Base-by-base conservation (phyloP, 2,888 invertebrate genomes). In the Yponomeuta plumbellus region DNA sequence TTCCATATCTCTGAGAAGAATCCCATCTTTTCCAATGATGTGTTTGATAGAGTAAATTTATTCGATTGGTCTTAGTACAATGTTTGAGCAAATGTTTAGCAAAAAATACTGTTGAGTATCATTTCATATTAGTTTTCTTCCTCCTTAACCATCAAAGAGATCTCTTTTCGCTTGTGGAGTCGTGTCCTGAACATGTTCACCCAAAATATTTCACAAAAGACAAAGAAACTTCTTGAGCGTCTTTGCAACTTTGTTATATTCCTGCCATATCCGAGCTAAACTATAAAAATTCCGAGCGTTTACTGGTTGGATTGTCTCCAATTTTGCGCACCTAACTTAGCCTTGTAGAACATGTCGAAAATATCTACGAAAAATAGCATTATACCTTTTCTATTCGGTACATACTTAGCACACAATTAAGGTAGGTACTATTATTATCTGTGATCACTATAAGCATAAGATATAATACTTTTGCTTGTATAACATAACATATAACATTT, bases 211-310 rank as follows among this genome's bases (percentile, higher is more conserved):
- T 64, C 56, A 52, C 59, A 63, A 64, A 61, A 59, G 61, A 66
- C 22, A 44, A 63, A 44, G 20, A 64, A 44, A 63, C 73, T 73
- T 73, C 74, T 72, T 73, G 73, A 77, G 75, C 73, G 75, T 76
- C 73, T 75, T 74, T 77, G 76, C 78, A 80, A 77, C 74, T 74
- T 82, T 79, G 75, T 77, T 80, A 78, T 80, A 80, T 80, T 76
- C 78, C 70, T 67, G 65, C 73, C 75, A 75, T 79, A 78, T 77
- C 73, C 73, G 71, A 69, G 73, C 72, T 73, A 68, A 73, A 75
- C 76, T 76, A 83, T 83, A 85, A 85, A 84, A 81, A 86, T 80
- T 84, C 80, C 74, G 72, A 71, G 73, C 78, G 75, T 76, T 76
- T 76, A 73, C 75, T 69, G 66, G 44, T 68, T 69, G 79, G 79